Evolutionary conservation across 2,888 invertebrate species (phyloP).

Genomic region (Acleris emargana): DNA sequence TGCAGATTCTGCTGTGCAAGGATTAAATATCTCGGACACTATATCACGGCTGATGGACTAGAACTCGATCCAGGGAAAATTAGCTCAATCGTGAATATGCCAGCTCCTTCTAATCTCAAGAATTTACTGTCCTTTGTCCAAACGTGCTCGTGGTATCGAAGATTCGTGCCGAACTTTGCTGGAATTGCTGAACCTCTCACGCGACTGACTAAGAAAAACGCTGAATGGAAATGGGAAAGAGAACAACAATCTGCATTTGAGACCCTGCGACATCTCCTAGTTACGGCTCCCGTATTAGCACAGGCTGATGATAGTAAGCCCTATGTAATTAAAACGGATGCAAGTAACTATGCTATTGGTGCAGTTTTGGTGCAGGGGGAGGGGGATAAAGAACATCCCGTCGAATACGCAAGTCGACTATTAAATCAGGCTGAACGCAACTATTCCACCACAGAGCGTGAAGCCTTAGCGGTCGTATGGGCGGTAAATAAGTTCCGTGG

Average conservation of each 20-base stretch:
- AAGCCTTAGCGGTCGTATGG: no score
- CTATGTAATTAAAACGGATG: neutral
- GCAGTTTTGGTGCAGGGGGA: conserved; percentile 11
- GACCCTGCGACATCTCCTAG: neutral
- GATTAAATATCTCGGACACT: no score
- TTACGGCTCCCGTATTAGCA: neutral
- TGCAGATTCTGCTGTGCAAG: neutral
- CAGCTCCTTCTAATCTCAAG: conserved; percentile 2
- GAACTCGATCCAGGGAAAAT: neutral
- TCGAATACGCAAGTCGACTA: neutral
- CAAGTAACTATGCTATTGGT: conserved; percentile 1
- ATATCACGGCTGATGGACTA: no score
- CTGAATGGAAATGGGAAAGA: neutral
- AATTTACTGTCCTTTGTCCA: conserved; percentile 4
- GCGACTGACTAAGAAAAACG: neutral
- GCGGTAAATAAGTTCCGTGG: no score
- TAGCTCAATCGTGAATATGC: conserved; percentile 1
- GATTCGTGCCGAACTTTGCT: neutral
- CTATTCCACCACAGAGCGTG: no score
- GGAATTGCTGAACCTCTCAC: neutral
- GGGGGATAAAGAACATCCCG: conserved; percentile 3
- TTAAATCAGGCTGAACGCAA: neutral
- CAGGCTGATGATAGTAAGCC: neutral
- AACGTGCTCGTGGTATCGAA: neutral
- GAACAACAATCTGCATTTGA: neutral